Evolutionary conservation across 2,888 invertebrate species (phyloP).

Genomic region (Rhaphigaster nebulosa): DNA sequence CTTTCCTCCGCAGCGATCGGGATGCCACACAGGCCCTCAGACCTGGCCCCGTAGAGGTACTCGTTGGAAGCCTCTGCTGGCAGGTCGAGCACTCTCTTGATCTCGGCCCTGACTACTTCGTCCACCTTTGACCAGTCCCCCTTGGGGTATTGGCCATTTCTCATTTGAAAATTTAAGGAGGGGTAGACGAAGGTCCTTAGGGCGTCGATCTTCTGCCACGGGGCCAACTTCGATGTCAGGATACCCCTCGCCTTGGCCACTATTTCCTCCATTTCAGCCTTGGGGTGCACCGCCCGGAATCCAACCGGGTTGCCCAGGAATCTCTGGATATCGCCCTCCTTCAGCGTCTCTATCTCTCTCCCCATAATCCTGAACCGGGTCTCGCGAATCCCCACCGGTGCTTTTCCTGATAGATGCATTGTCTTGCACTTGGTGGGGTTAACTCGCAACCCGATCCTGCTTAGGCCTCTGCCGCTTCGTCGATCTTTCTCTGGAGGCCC

Average conservation of each 20-base stretch:
- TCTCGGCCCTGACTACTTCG: neutral
- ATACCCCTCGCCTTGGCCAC: neutral
- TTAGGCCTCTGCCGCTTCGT: neutral
- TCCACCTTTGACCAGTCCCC: neutral
- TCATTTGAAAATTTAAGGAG: neutral
- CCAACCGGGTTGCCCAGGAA: slow-evolving; percentile 52
- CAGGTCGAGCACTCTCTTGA: neutral
- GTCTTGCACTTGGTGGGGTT: neutral
- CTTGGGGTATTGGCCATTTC: too few species aligned
- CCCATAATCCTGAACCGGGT: neutral
- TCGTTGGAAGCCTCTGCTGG: neutral
- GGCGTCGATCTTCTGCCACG: slow-evolving; percentile 57
- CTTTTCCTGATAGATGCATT: neutral
- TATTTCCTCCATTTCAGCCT: neutral
- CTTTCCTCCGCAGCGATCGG: slow-evolving; percentile 15
- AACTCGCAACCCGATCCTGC: too few species aligned
- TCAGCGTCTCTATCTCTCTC: neutral
- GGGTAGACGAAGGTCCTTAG: neutral
- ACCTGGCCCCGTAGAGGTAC: slow-evolving; percentile 20
- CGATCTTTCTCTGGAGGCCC: neutral
- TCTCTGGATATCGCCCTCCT: neutral
- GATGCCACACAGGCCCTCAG: too few species aligned
- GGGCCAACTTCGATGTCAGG: slow-evolving; percentile 46
- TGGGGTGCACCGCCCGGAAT: too few species aligned
- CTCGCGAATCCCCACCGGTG: neutral